Evolutionary conservation across 2,113 vertebrate genomes (phyloP), one percentile per base, ranked within the genome.

Genomic region (Siniperca chuatsi): DNA sequence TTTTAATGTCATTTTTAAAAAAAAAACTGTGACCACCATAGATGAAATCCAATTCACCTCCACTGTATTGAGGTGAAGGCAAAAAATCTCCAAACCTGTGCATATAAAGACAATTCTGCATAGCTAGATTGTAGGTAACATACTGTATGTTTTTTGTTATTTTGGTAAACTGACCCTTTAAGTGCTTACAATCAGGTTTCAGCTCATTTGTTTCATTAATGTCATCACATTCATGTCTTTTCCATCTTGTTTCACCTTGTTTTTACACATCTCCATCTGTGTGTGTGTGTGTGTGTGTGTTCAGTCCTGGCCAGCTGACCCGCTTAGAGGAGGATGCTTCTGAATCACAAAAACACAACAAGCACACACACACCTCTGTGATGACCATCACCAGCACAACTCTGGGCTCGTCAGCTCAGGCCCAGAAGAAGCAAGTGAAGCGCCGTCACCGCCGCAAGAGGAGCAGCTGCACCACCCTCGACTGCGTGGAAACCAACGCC

Each of bases 401-500:
- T 90, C 94, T 95, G 82, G 81, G 71, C 69, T 78, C 90, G 0
- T 83, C 91, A 0, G 72, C 70, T 48, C 96, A 96, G 81, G 79
- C 83, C 83, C 94, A 92, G 91, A 97, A 97, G 88, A 97, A 96
- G 89, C 92, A 95, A 87, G 94, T 97, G 85, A 98, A 96, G 89
- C 94, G 95, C 37, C 96, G 96, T 62, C 92, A 96, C 93, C 96
- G 95, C 57, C 97, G 95, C 84, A 97, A 95, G 91, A 94, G 79
- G 81, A 95, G 89, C 88, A 90, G 88, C 87, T 95, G 95, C 89
- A 76, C 94, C 33, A 89, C 91, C 91, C 74, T 86, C 55, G 90
- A 95, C 62, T 90, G 90, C 66, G 58, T 93, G 89, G 94, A 95
- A 81, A 89, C 93, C 77, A 95, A 90, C 86, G 40, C 7, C 71